Evolutionary conservation across 2,888 invertebrate genomes (phyloP).

Genomic region (Orchestes rusci): DNA sequence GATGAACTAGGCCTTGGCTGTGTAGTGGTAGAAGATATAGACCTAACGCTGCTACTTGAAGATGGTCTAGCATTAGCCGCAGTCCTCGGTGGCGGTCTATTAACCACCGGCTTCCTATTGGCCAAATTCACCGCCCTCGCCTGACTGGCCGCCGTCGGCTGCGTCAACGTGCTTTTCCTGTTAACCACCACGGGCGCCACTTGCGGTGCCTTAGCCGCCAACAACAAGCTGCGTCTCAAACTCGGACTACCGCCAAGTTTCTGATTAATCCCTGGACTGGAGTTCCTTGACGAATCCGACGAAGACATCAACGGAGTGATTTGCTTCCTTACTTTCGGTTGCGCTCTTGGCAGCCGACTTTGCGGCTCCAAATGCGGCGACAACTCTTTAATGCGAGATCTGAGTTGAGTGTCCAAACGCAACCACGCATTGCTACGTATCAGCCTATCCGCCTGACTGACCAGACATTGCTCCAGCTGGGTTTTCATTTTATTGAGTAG

Average conservation of each 20-base stretch:
- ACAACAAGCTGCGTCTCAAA: slow-evolving; percentile 46
- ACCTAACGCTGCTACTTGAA: slow-evolving; percentile 18
- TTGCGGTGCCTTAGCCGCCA: slow-evolving; percentile 50
- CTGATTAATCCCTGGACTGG: slow-evolving; percentile 49
- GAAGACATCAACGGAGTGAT: slow-evolving; percentile 40
- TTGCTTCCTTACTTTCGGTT: slow-evolving; percentile 35
- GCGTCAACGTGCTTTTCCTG: slow-evolving; percentile 47
- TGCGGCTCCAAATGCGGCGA: slow-evolving; percentile 44
- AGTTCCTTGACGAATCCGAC: slow-evolving; percentile 60
- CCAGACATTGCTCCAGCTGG: slow-evolving; percentile 64
- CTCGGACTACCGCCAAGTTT: slow-evolving; percentile 41
- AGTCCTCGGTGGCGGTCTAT: slow-evolving; percentile 21
- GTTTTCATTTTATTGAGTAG: slow-evolving; percentile 55
- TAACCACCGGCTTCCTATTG: slow-evolving; percentile 13
- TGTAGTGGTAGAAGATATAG: slow-evolving; percentile 10
- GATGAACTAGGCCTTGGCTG: slow-evolving; percentile 18
- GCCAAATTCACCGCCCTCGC: slow-evolving; percentile 46
- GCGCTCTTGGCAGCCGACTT: slow-evolving; percentile 34
- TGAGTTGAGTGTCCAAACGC: slow-evolving; percentile 49
- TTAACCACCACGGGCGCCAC: slow-evolving; percentile 38
- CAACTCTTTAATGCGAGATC: slow-evolving; percentile 57
- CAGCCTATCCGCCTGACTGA: slow-evolving; percentile 60
- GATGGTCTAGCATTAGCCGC: slow-evolving; percentile 22
- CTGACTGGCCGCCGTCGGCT: slow-evolving; percentile 53
- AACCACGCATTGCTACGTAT: slow-evolving; percentile 59